phyloP scores from a whole-genome alignment of 2,888 invertebrate genomes.

The Bombylius discolor region DNA sequence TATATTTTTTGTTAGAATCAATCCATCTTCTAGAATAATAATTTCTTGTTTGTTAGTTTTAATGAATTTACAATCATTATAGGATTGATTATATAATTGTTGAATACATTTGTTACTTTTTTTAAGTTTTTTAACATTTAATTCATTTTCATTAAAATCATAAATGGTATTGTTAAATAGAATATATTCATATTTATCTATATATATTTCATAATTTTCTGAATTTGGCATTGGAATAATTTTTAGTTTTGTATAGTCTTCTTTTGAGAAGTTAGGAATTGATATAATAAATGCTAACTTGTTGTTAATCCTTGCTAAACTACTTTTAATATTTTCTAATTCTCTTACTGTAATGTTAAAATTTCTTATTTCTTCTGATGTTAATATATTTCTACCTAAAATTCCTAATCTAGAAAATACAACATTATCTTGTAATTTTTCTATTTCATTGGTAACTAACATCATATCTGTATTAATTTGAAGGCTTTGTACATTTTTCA shows the following conservation, averaged over 20 bases:
- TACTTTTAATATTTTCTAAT: constrained; percentile 1
- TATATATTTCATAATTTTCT: no score
- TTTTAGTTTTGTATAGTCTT: no score
- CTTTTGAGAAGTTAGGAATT: neutral
- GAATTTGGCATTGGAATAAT: no score
- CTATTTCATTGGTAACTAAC: neutral
- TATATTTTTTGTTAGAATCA: constrained; percentile 1
- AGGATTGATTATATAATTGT: no score
- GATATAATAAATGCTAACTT: neutral
- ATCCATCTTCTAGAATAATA: neutral
- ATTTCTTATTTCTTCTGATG: neutral
- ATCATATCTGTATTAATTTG: neutral
- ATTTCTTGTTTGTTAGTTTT: neutral
- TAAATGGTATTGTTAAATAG: no score
- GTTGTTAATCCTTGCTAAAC: neutral
- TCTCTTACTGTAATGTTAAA: neutral
- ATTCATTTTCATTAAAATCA: no score
- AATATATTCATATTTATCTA: no score
- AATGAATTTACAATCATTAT: no score
- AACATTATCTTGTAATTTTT: constrained; percentile 2
- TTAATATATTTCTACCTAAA: constrained; percentile 2
- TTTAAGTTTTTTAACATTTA: no score
- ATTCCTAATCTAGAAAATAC: constrained; percentile 2
- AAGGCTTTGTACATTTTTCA: neutral
- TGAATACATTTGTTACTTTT: no score